These are phyloP conservation scores for Embidobia sp. DNA, from an alignment of 2,888 invertebrate genomes.

Conservation along the genomic window DNA sequence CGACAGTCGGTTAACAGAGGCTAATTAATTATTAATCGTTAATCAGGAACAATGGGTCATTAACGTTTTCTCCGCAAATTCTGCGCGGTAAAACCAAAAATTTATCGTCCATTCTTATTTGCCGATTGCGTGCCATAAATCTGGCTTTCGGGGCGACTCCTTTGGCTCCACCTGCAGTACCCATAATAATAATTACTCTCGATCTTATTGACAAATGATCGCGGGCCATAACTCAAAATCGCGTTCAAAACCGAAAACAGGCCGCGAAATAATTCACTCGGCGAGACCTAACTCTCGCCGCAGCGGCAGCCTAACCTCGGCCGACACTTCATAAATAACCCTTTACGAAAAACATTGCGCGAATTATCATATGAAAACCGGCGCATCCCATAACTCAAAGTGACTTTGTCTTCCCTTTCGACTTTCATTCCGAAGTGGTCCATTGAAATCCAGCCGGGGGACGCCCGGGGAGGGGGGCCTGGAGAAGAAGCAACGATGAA, in stretches of 20 bases:
- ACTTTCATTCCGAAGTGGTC: constrained; percentile 53
- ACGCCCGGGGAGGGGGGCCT: neutral
- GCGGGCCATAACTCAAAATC: no score
- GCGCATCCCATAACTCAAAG: constrained; percentile 52
- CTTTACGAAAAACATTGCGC: constrained; percentile 32
- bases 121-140: no score
- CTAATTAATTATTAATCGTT: no score
- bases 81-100: no score
- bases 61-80: no score
- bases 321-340: constrained; percentile 45
- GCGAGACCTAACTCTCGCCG: neutral
- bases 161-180: no score
- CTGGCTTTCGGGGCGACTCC: no score
- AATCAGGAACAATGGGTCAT: no score
- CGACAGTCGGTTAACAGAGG: no score
- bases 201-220: no score
- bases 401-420: constrained; percentile 53
- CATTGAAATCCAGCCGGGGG: constrained; percentile 41
- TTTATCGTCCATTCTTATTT: no score
- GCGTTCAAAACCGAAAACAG: neutral
- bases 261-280: neutral
- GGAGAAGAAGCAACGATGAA: constrained; percentile 34
- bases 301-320: constrained; percentile 9
- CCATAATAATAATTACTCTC: no score
- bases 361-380: constrained; percentile 60